Conservation (phyloP, 2,888 invertebrate genomes). For the Spicauda simplicius region DNA sequence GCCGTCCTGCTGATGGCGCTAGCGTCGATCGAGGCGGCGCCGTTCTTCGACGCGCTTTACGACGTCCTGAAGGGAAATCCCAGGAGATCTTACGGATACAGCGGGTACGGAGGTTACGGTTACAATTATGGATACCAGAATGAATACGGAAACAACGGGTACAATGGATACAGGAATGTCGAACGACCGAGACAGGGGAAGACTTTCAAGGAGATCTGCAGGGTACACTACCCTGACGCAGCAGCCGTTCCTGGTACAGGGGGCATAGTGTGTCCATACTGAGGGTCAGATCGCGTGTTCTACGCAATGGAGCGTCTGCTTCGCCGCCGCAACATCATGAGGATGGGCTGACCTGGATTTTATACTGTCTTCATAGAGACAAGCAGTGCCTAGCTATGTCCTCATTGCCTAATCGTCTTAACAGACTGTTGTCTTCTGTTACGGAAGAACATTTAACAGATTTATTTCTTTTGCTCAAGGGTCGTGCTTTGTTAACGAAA, state of each 20-base stretch:
- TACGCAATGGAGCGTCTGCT: conserved; percentile 81
- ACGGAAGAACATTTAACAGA: conserved; percentile 25
- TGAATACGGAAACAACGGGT: conserved; percentile 52
- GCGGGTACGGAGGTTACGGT: conserved; percentile 59
- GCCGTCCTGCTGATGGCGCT: conserved; percentile 56
- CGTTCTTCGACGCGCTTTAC: conserved; percentile 79
- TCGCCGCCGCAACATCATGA: conserved; percentile 79
- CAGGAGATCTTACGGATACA: conserved; percentile 69
- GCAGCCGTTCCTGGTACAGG: conserved; percentile 78
- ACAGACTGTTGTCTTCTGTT: conserved; percentile 22
- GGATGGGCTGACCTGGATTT: conserved; percentile 70
- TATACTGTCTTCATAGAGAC: conserved; percentile 16
- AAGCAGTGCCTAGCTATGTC: conserved; percentile 12
- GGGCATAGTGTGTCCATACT: conserved; percentile 87
- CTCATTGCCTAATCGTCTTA: conserved; percentile 20
- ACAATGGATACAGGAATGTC: conserved; percentile 52
- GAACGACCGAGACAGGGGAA: conserved; percentile 70
- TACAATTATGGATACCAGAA: conserved; percentile 55
- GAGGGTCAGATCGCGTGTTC: conserved; percentile 84
- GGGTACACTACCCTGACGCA: conserved; percentile 86
- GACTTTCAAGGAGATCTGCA: conserved; percentile 89
- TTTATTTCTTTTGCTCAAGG: conserved; percentile 28
- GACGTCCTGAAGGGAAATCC: conserved; percentile 73
- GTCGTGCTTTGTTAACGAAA: conserved; percentile 14
- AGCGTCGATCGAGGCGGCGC: conserved; percentile 59